Conservation (phyloP, 2,797 vertebrate genomes). For the Melanotaenia nigrans region DNA sequence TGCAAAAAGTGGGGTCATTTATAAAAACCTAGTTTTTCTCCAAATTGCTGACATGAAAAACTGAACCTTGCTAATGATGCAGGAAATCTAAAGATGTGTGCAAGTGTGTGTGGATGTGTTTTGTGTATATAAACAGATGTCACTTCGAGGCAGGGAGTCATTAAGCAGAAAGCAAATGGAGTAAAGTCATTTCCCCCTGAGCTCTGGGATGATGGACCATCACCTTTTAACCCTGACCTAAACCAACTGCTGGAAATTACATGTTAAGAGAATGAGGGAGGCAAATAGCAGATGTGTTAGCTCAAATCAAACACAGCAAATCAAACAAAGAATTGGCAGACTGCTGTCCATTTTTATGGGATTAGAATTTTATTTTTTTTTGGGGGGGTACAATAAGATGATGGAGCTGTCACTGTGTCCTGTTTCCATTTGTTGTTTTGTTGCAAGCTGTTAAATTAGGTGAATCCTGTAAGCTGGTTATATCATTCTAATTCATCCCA, state of each 20-base stretch:
- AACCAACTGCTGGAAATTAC: constrained; percentile 21
- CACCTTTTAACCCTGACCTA: constrained; percentile 50
- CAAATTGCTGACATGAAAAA: constrained; percentile 18
- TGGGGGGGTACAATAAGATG: no score
- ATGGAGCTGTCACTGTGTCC: no score
- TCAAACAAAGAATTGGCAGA: neutral
- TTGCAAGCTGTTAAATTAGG: no score
- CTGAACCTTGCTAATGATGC: constrained; percentile 28
- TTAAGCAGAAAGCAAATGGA: constrained; percentile 26
- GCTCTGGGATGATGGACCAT: constrained; percentile 39
- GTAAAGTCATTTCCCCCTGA: constrained; percentile 28
- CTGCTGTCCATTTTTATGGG: neutral
- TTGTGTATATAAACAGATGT: constrained; percentile 28
- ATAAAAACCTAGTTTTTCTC: neutral
- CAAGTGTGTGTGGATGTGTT: constrained; percentile 6
- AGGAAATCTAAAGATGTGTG: constrained; percentile 28
- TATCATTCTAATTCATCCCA: no score
- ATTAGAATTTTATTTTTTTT: no score
- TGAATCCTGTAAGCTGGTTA: no score
- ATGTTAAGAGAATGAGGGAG: constrained; percentile 4
- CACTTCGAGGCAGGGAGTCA: constrained; percentile 37
- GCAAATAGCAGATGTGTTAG: constrained; percentile 6
- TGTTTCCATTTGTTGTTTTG: no score
- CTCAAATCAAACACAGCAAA: neutral
- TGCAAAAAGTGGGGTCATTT: neutral